Evolutionary conservation across 2,888 invertebrate species (phyloP), one percentile per base, ranked within the genome.

Genomic region (Vannuccia rotundouncinata): DNA sequence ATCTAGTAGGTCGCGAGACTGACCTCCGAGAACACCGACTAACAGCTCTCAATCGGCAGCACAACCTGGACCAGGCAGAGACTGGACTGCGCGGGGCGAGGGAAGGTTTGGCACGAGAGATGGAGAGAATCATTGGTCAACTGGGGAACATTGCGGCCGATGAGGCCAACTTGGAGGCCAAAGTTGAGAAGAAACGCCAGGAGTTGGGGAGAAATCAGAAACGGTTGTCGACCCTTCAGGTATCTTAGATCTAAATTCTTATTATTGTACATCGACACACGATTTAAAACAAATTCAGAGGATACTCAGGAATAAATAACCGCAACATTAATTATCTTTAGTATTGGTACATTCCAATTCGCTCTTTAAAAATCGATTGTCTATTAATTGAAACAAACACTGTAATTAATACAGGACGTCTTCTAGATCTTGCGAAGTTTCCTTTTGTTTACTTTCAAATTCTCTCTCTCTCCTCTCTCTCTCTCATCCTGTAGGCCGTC

Each of bases 201-300:
- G 99, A 99, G 86, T 90, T 97, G 83, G 94, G 95, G 84, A 90
- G 99, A 79, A 95, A 95, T 83, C 94, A 94, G 87, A 97, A 97
- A 88, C 90, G 99, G 45, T 90, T 98, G 75, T 93, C 94, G 85
- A 95, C 97, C 0, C 90, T 99, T 84, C 94, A 95, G 89, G 80
- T 80, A 27, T n/a, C n/a, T n/a, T n/a, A n/a, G n/a, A n/a, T n/a
- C n/a, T n/a, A n/a, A n/a, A n/a, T n/a, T n/a, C n/a, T n/a, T n/a
- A n/a, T n/a, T n/a, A n/a, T n/a, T n/a, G n/a, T n/a, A n/a, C n/a
- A n/a, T n/a, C n/a, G n/a, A n/a, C n/a, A n/a, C n/a, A n/a, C n/a
- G n/a, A n/a, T n/a, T n/a, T n/a, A n/a, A n/a, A n/a, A n/a, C n/a
- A n/a, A n/a, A n/a, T n/a, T n/a, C n/a, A n/a, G n/a, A n/a, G n/a